Evolutionary conservation across 1,140 invertebrate genomes (phyloP).

Genomic region (Pemphigus obesinymphae): DNA sequence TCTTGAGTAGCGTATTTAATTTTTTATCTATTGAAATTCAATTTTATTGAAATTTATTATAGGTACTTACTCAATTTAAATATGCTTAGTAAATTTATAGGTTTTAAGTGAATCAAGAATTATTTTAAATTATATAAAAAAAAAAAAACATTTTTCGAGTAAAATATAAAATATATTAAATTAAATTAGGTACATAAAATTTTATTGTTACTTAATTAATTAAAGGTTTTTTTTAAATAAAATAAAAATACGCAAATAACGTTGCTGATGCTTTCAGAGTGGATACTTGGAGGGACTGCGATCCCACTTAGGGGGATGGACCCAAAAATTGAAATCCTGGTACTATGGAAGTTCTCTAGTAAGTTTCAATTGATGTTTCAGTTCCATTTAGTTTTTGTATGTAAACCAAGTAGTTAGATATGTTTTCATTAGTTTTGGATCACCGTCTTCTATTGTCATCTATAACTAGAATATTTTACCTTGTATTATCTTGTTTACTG

Average conservation of each 20-base stretch:
- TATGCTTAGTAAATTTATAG: background rate
- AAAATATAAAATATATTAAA: background rate
- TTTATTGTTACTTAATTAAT: slow-evolving; percentile 21
- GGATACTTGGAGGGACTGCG: slow-evolving; percentile 86
- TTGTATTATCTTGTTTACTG: slow-evolving; percentile 31
- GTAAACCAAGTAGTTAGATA: slow-evolving; percentile 40
- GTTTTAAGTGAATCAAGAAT: background rate
- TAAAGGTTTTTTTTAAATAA: slow-evolving; percentile 5
- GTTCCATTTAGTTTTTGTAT: slow-evolving; percentile 39
- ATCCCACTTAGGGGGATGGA: slow-evolving; percentile 84
- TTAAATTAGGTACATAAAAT: background rate
- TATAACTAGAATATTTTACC: slow-evolving; percentile 14
- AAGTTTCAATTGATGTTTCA: slow-evolving; percentile 58
- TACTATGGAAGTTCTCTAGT: slow-evolving; percentile 90
- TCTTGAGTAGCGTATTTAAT: background rate
- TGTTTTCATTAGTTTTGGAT: slow-evolving; percentile 30
- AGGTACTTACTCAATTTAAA: background rate
- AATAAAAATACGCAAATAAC: slow-evolving; percentile 25
- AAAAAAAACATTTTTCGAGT: background rate
- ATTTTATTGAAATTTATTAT: background rate
- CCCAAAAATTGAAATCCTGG: slow-evolving; percentile 90
- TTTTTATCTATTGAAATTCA: background rate
- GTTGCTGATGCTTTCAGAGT: slow-evolving; percentile 58
- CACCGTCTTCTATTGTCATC: slow-evolving; percentile 25
- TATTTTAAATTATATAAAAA: background rate